Evolutionary conservation across 2,888 invertebrate species (phyloP).

Genomic region (Agriopis marginaria): DNA sequence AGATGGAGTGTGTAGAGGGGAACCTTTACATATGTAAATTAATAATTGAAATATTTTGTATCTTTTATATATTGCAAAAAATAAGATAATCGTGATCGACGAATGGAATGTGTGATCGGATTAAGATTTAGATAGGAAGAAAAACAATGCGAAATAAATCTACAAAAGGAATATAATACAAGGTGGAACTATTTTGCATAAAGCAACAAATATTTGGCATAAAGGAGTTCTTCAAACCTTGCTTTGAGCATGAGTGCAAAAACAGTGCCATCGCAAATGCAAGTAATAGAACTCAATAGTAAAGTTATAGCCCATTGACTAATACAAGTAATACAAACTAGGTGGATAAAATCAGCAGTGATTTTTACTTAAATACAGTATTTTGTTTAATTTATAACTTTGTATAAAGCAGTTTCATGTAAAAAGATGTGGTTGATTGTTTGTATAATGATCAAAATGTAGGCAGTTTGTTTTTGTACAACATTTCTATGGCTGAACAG

Average conservation of each 20-base stretch:
- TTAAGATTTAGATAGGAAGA: constrained; percentile 76
- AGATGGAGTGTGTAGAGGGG: constrained; percentile 76
- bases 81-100: constrained; percentile 75
- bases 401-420: constrained; percentile 38
- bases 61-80: constrained; percentile 80
- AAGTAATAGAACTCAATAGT: constrained; percentile 27
- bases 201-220: not conserved
- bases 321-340: constrained; percentile 31
- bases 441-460: constrained; percentile 68
- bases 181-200: constrained; percentile 24
- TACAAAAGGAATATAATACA: constrained; percentile 39
- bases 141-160: constrained; percentile 53
- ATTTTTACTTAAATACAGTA: constrained; percentile 48
- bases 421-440: constrained; percentile 52
- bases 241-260: constrained; percentile 21
- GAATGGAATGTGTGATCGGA: constrained; percentile 76
- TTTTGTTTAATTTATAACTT: constrained; percentile 44
- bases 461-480: constrained; percentile 79
- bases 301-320: constrained; percentile 21
- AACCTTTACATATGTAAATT: constrained; percentile 77
- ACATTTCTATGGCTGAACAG: constrained; percentile 79
- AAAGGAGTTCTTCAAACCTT: constrained; percentile 21
- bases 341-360: constrained; percentile 43
- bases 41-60: constrained; percentile 81
- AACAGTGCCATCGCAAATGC: not conserved